Percentiles rank a stretch among this genome's conserved stretches.
phyloP scores from a whole-genome alignment of 2,888 invertebrate species.

The Archips crataeganus region DNA sequence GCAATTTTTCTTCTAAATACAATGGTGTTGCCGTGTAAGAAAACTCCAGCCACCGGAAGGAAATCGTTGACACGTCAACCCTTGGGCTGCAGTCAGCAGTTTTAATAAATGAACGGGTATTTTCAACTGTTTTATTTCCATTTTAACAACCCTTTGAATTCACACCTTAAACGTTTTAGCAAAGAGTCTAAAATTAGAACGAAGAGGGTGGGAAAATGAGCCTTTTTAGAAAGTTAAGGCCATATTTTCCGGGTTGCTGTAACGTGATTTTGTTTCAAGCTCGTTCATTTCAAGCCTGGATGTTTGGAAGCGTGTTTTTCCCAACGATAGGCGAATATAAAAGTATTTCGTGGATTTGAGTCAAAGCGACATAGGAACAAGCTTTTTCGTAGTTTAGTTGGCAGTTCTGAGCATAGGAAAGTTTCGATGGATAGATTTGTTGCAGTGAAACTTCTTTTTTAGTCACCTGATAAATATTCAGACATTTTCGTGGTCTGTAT shows the following conservation, averaged over 20 bases:
- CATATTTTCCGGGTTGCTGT: constrained; percentile 1
- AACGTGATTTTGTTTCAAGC: constrained; percentile 23
- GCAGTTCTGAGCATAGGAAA: neutral
- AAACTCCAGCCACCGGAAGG: constrained; percentile 1
- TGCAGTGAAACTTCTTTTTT: neutral
- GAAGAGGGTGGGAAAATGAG: neutral
- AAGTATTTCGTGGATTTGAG: neutral
- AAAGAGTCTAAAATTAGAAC: neutral
- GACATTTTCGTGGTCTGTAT: neutral
- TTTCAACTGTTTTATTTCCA: constrained; percentile 2
- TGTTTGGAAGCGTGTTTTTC: neutral
- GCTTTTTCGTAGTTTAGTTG: constrained; percentile 9
- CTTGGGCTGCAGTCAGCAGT: constrained; percentile 8
- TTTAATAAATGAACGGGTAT: constrained; percentile 6
- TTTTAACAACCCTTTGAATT: neutral
- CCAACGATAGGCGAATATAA: neutral
- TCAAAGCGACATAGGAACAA: constrained; percentile 2
- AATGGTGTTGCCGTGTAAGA: neutral
- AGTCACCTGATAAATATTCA: neutral
- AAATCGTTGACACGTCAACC: constrained; percentile 8
- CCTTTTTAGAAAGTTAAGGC: neutral
- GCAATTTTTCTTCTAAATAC: neutral
- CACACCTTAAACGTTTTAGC: neutral
- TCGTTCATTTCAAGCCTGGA: neutral
- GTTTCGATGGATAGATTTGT: neutral